Conservation (phyloP, 2,888 invertebrate species). For the Aricia artaxerxes region DNA sequence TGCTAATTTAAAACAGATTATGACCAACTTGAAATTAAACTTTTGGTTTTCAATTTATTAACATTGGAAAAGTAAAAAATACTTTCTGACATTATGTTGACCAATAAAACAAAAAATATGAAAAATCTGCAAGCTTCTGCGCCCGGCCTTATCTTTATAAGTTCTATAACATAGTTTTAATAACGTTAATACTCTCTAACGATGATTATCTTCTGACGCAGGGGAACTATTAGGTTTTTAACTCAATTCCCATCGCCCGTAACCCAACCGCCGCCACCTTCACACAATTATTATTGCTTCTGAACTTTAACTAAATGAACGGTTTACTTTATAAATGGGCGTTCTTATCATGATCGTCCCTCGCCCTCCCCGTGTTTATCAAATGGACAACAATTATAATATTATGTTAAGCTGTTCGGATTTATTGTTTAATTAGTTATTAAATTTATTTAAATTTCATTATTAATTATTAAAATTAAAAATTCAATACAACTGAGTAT, state of each 20-base stretch:
- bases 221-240: slow-evolving; percentile 30
- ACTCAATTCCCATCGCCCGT: slow-evolving; percentile 23
- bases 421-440: not conserved
- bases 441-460: no score
- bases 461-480: no score
- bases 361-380: not conserved
- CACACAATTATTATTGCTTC: slow-evolving; percentile 19
- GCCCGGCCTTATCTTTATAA: slow-evolving; percentile 7
- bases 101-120: not conserved
- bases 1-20: slow-evolving; percentile 17
- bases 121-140: not conserved
- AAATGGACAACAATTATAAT: not conserved
- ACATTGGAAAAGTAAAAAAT: not conserved
- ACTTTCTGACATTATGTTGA: not conserved
- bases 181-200: slow-evolving; percentile 27
- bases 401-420: not conserved
- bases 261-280: slow-evolving; percentile 19
- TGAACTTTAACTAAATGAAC: slow-evolving; percentile 20
- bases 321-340: slow-evolving; percentile 13
- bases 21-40: not conserved
- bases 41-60: not conserved
- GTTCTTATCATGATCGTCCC: slow-evolving; percentile 12
- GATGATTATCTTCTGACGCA: slow-evolving; percentile 28
- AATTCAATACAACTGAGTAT: no score
- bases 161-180: slow-evolving; percentile 26